Percentiles rank a stretch among this genome's conserved stretches.
phyloP scores from a whole-genome alignment of 2,797 vertebrate genomes.

The Mus minutoides region DNA sequence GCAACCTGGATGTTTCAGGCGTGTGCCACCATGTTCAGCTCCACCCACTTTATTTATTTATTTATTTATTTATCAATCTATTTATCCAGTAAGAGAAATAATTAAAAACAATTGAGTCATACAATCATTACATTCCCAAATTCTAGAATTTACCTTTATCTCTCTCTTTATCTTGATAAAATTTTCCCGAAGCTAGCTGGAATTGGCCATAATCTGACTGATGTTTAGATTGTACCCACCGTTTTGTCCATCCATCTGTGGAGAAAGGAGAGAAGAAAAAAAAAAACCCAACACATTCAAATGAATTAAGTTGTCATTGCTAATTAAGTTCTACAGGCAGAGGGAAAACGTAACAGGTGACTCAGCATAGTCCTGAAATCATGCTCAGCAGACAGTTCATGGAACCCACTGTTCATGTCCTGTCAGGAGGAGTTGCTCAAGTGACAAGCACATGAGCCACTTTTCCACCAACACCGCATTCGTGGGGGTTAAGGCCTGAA shows the following conservation, averaged over 20 bases:
- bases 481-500: neutral
- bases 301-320: slow-evolving; percentile 1
- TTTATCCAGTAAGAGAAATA: slow-evolving; percentile 7
- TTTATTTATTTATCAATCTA: neutral
- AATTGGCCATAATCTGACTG: slow-evolving; percentile 91
- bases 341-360: neutral
- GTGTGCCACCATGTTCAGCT: neutral
- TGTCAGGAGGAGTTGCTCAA: neutral
- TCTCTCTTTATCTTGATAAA: slow-evolving; percentile 91
- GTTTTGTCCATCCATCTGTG: slow-evolving; percentile 87
- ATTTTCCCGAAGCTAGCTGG: slow-evolving; percentile 89
- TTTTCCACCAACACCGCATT: neutral
- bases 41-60: too few relatives aligned
- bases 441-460: neutral
- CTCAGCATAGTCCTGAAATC: neutral
- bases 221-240: slow-evolving; percentile 91
- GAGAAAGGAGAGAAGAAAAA: neutral
- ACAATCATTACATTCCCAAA: neutral
- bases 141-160: slow-evolving; percentile 88
- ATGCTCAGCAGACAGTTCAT: neutral
- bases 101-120: slow-evolving; percentile 33
- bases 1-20: neutral
- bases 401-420: neutral
- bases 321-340: neutral
- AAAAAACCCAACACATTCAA: neutral